Conservation (phyloP, 2,888 invertebrate genomes). For the Apamea anceps region DNA sequence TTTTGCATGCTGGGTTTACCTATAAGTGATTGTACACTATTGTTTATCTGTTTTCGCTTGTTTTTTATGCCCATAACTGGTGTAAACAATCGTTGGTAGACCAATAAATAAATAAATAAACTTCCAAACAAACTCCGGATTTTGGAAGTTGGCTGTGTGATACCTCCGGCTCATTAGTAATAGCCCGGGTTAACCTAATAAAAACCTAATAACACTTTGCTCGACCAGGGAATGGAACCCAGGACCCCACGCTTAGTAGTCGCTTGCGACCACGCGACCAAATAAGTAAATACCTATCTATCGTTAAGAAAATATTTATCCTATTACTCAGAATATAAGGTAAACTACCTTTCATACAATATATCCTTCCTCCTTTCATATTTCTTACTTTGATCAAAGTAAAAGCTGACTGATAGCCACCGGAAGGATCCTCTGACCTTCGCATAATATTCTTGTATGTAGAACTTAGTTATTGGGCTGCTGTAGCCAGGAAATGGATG, state of each 20-base stretch:
- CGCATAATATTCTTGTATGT: slow-evolving; percentile 26
- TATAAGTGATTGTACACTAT: too few species aligned
- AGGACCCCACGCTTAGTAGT: background rate
- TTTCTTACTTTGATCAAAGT: slow-evolving; percentile 34
- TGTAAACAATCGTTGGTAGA: too few species aligned
- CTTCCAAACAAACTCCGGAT: too few species aligned
- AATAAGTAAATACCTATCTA: background rate
- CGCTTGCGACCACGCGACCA: background rate
- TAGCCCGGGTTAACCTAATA: too few species aligned
- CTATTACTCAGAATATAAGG: background rate
- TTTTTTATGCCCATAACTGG: too few species aligned
- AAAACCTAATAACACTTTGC: too few species aligned
- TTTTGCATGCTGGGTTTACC: too few species aligned
- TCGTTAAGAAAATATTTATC: background rate
- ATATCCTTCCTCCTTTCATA: slow-evolving; percentile 28
- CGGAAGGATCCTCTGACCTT: slow-evolving; percentile 44
- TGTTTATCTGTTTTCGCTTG: too few species aligned
- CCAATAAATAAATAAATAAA: too few species aligned
- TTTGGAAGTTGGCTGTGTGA: too few species aligned
- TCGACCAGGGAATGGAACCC: too few species aligned
- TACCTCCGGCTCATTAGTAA: too few species aligned
- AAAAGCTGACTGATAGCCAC: slow-evolving; percentile 42
- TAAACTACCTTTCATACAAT: slow-evolving; percentile 2
- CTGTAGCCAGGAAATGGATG: slow-evolving; percentile 45
- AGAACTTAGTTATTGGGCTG: slow-evolving; percentile 41